Evolutionary conservation across 2,888 invertebrate species (phyloP), one percentile per base, ranked within the genome.

Genomic region (Cerceris rybyensis): DNA sequence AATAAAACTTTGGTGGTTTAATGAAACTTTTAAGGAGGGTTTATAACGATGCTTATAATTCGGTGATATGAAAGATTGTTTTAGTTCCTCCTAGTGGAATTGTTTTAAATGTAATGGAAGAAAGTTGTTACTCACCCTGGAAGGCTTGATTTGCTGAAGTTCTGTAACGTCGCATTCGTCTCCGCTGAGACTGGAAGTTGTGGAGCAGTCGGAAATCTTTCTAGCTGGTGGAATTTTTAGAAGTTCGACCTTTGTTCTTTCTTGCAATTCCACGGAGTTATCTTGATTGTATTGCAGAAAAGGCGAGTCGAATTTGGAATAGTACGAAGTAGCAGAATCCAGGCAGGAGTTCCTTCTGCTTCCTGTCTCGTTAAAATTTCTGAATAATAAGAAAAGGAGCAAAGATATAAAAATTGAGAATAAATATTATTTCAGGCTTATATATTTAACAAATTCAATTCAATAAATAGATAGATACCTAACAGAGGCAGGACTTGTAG

Each of bases 151-250:
- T 13, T 87, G 87, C 61, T 89, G 90, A n/a, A 92, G 88, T 83
- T 92, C 92, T 68, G 86, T 87, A 78, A 94, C 93, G 58, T 95
- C 95, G 75, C 95, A 96, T 57, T 96, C 96, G 80, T 96, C 96
- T 66, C 95, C 95, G 91, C 96, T 96, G 59, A 95, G 93, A 63
- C 96, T 96, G 9, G 96, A 96, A 88, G 95, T 96, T 2, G 95
- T 96, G 7, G 96, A 96, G 89, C 96, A 96, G 77, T 96, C 95
- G 1, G 96, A 96, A 70, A 94, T 93, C 89, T 96, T 95, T 68
- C 96, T 93, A 8, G 78, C 64, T 11, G 90, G 89, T 43, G 92
- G 92, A 64, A 91, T 88, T 70, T 89, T 85, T 54, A 92, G 81
- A 43, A 89, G 78, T 52, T 88, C 90, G 28, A 86, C 69, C 49